Evolutionary conservation across 2,797 vertebrate genomes (phyloP), one percentile per base, ranked within the genome.

Genomic region (Lophius americanus): DNA sequence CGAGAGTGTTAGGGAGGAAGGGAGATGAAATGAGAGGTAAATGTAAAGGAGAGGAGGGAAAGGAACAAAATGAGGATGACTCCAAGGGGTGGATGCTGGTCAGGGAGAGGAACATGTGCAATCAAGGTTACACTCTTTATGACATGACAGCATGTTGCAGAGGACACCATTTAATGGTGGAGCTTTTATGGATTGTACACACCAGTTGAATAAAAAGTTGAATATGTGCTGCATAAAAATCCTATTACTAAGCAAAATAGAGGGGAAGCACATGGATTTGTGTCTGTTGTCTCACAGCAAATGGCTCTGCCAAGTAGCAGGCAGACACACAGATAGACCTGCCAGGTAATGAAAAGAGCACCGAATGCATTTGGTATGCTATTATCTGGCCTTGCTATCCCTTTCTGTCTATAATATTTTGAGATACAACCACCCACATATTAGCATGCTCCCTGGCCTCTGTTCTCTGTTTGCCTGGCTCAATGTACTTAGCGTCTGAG

Each of bases 351-450:
- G 75, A 90, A 88, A 80, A 81, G 75, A 89, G 70, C 62, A 72
- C 52, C 56, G 70, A 89, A 81, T 75, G 72, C 69, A 78, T 85
- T 81, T 84, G 77, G 66, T 75, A 73, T 75, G 72, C 78, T 57
- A 87, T 91, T 85, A 81, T 85, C 70, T 76, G 79, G 68, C 79
- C 77, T 80, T 68, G 70, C 79, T 76, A 76, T 83, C 76, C 79
- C 70, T 44, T 70, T 88, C 70, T 78, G 73, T 74, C 57, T 77
- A 75, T 88, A 86, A 91, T 79, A 87, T 84, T 87, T 55, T 42
- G 78, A 91, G 73, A 83, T 65, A 64, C 70, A 76, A 73, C 77
- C 5, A 9, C 55, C 73, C 56, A 73, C 73, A 63, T 77, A 65
- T 67, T 64, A 54, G 36, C 46, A 38, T 74, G 72, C 59, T 73